Evolutionary conservation across 1,140 invertebrate genomes (phyloP).

Genomic region (Prorops nasuta): DNA sequence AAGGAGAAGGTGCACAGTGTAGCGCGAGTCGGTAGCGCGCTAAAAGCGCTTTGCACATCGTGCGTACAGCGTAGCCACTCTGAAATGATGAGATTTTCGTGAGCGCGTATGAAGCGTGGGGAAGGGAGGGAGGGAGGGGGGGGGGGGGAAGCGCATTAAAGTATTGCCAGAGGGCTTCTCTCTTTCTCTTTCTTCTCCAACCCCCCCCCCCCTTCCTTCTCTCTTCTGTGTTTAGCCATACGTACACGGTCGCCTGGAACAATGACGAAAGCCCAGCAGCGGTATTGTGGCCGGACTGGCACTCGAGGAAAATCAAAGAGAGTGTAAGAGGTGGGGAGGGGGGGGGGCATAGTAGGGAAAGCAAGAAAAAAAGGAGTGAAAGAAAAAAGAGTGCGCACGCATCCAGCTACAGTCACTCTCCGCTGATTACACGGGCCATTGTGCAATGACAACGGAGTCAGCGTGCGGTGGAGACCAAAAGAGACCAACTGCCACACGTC

Average conservation of each 20-base stretch:
- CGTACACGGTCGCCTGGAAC: conserved; percentile 30
- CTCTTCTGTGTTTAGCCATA: conserved; percentile 22
- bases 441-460: conserved; percentile 33
- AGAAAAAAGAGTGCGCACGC: conserved; percentile 6
- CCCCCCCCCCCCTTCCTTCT: too few species aligned
- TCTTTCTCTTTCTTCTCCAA: conserved; percentile 2
- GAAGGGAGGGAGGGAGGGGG: not conserved
- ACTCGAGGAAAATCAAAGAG: too few species aligned
- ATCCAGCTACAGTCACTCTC: conserved; percentile 36
- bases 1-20: too few species aligned
- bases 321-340: not conserved
- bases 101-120: too few species aligned
- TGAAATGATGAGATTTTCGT: conserved; percentile 1
- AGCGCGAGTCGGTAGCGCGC: too few species aligned
- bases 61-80: not conserved
- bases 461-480: conserved; percentile 2
- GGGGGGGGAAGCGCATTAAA: conserved; percentile 27
- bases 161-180: conserved; percentile 26
- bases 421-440: conserved; percentile 41
- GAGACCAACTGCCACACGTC: too few species aligned
- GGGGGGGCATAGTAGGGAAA: conserved; percentile 7
- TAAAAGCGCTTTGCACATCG: not conserved
- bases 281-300: not conserved
- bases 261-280: conserved; percentile 34
- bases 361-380: not conserved